phyloP scores from a whole-genome alignment of 1,140 invertebrate genomes.

The Cotesia typhae region DNA sequence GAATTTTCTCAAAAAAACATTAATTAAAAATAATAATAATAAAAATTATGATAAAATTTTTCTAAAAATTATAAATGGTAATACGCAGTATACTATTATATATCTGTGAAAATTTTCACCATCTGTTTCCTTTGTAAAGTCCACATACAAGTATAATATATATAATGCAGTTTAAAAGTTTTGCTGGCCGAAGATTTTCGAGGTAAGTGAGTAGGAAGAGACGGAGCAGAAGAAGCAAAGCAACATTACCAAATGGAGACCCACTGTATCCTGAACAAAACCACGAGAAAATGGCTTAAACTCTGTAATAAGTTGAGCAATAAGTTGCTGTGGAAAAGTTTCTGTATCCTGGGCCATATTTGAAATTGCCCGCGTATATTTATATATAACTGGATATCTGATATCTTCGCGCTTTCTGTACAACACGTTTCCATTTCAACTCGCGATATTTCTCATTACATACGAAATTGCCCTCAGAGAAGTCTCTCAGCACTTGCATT shows the following conservation, averaged over 20 bases:
- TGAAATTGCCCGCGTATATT: slow-evolving; percentile 31
- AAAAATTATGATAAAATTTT: no score
- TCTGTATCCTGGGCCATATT: slow-evolving; percentile 38
- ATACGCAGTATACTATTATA: no score
- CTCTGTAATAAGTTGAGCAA: slow-evolving; percentile 56
- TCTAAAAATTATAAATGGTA: no score
- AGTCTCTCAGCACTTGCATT: slow-evolving; percentile 16
- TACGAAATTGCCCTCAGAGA: slow-evolving; percentile 25
- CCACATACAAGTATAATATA: neutral
- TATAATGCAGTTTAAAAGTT: slow-evolving; percentile 46
- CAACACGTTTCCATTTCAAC: slow-evolving; percentile 25
- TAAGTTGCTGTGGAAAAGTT: slow-evolving; percentile 52
- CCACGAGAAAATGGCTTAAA: slow-evolving; percentile 44
- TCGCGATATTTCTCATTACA: slow-evolving; percentile 40
- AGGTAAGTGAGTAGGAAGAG: slow-evolving; percentile 45
- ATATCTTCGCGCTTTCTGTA: neutral
- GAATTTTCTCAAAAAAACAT: no score
- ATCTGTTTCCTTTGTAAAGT: no score
- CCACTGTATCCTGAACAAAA: neutral
- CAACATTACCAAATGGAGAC: slow-evolving; percentile 24
- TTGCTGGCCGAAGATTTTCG: slow-evolving; percentile 49
- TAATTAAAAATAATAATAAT: no score
- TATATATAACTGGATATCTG: neutral
- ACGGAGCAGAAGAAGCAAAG: slow-evolving; percentile 27
- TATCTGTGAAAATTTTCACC: no score